Base-by-base conservation (phyloP, 1,140 invertebrate genomes). In the Campodea augens region DNA sequence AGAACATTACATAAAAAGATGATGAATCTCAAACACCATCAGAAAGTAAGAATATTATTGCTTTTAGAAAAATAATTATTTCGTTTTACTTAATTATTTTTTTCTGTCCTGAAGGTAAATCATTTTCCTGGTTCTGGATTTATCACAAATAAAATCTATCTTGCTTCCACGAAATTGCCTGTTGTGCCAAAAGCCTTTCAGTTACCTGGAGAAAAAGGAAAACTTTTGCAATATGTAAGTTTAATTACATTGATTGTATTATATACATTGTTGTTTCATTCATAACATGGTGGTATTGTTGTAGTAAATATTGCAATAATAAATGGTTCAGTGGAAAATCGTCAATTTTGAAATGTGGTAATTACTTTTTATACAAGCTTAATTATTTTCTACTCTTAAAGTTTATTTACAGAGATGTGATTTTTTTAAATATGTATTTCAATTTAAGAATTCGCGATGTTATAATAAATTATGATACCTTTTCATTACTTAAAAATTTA, bases 91-190 rank as follows among this genome's bases (percentile, higher is more conserved):
- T 49, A 20, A 7, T 39, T 7, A 39, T 12, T 44, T n/a, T 27
- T 25, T 19, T 25, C 43, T 50, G 32, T 55, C 20, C 55, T 61
- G 39, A 51, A 70, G 64, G 78, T 97, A 0, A 98, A 97, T 60
- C 89, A 97, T 61, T 87, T 93, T 57, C 92, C 92, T 2, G 92
- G 90, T 0, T 86, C 84, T 44, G 91, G 91, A 0, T 93, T 77
- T 54, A 81, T 96, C 38, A 95, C 90, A 0, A 93, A 89, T 55
- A 98, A 98, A 69, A 86, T 90, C 5, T 82, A 82, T 57, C 66
- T 97, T 25, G 86, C 88, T 0, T 86, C 79, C 1, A 76, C 81
- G 0, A 56, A 71, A 7, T 67, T 83, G 7, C 69, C 74, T 29
- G 78, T 78, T 53, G 77, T 95, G 46, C 91, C 90, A 0, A 70